These are phyloP conservation scores for Protobothrops mucrosquamatus DNA, from an alignment of 2,113 vertebrate genomes.

Conservation along the genomic window DNA sequence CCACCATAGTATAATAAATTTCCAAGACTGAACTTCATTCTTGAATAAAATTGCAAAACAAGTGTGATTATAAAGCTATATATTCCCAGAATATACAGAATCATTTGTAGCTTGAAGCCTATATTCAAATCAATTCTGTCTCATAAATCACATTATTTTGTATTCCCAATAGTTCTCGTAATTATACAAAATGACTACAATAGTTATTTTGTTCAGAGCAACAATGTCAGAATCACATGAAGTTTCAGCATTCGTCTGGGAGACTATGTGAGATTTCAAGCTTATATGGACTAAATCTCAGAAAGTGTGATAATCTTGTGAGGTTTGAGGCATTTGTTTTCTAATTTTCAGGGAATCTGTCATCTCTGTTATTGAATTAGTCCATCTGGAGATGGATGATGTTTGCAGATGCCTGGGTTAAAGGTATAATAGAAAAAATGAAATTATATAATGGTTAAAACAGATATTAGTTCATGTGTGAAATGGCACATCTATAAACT, in stretches of 20 bases:
- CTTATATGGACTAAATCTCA: neutral
- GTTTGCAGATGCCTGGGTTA: neutral
- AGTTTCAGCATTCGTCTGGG: neutral
- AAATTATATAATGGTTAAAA: neutral
- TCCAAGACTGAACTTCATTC: neutral
- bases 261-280: neutral
- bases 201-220: neutral
- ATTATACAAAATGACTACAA: conserved; percentile 29
- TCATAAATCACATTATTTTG: conserved; percentile 43
- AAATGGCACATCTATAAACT: neutral
- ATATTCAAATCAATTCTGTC: conserved; percentile 48
- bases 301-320: neutral
- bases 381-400: neutral
- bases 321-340: neutral
- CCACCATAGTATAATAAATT: neutral
- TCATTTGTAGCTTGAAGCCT: conserved; percentile 26
- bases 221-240: neutral
- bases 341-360: neutral
- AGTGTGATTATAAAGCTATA: neutral
- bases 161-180: conserved; percentile 35
- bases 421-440: neutral
- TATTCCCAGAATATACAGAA: conserved; percentile 24
- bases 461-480: neutral
- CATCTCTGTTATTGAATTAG: neutral
- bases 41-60: neutral